Conservation (phyloP, 2,888 invertebrate species). For the Drosophila quasianomalipes region DNA sequence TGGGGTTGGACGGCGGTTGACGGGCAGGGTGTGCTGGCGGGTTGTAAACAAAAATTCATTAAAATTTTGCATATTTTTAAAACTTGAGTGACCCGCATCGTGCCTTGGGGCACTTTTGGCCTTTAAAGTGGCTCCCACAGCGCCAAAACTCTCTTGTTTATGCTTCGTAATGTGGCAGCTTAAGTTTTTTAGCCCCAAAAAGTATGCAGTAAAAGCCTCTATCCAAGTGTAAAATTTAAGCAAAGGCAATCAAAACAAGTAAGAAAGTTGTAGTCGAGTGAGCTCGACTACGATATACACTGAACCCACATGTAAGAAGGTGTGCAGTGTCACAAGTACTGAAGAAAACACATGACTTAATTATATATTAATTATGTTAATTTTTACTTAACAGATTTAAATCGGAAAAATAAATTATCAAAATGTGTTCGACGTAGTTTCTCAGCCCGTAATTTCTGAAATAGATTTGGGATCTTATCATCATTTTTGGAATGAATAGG, state of each 20-base stretch:
- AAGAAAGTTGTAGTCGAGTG: background rate
- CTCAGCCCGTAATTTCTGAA: background rate
- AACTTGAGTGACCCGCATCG: slow-evolving; percentile 72
- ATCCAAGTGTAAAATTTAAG: slow-evolving; percentile 74
- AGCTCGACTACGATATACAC: background rate
- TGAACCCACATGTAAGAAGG: background rate
- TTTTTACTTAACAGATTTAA: background rate
- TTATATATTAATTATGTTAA: background rate
- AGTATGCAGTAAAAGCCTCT: slow-evolving; percentile 53
- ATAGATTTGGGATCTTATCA: too few species aligned
- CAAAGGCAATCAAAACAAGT: slow-evolving; percentile 31
- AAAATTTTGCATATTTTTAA: slow-evolving; percentile 82
- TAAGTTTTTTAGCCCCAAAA: slow-evolving; percentile 64
- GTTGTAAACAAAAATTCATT: slow-evolving; percentile 73
- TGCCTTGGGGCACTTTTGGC: slow-evolving; percentile 64
- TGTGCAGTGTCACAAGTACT: too few species aligned
- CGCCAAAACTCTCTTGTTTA: slow-evolving; percentile 61
- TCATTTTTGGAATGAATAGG: too few species aligned
- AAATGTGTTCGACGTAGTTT: background rate
- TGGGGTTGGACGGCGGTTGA: background rate
- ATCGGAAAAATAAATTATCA: background rate
- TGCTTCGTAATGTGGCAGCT: slow-evolving; percentile 78
- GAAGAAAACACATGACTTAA: background rate
- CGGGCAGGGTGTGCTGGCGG: slow-evolving; percentile 22
- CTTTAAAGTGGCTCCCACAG: slow-evolving; percentile 42